Evolutionary conservation across 1,140 invertebrate genomes (phyloP).

Genomic region (Palaemon carinicauda): DNA sequence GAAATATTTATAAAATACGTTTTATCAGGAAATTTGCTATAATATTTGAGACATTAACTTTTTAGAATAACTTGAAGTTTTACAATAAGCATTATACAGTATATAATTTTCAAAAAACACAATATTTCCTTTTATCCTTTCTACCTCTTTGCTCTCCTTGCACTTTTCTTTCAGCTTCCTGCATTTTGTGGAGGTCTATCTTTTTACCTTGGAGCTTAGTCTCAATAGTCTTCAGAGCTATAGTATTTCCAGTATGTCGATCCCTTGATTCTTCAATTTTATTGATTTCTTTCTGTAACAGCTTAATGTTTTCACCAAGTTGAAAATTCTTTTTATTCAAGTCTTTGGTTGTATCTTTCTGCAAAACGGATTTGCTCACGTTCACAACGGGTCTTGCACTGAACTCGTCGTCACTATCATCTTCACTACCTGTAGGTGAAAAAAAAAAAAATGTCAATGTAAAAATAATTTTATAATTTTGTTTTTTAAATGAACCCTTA

Average conservation of each 20-base stretch:
- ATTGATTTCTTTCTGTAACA: constrained; percentile 73
- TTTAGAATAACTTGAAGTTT: background rate
- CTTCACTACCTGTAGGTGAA: background rate
- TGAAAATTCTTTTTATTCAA: constrained; percentile 80
- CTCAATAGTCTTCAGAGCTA: constrained; percentile 69
- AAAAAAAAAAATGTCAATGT: background rate
- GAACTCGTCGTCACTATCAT: constrained; percentile 69
- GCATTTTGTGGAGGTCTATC: constrained; percentile 71
- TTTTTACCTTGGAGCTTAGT: constrained; percentile 72
- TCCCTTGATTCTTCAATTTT: constrained; percentile 73
- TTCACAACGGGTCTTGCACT: constrained; percentile 61
- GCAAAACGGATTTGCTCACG: constrained; percentile 36
- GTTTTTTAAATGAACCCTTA: too few relatives aligned
- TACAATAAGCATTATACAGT: background rate
- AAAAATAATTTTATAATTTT: too few relatives aligned
- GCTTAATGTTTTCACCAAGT: constrained; percentile 76
- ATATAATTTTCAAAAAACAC: constrained; percentile 69
- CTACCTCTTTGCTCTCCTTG: constrained; percentile 74
- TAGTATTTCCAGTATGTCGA: constrained; percentile 69
- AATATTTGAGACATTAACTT: too few relatives aligned
- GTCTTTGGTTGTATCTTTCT: constrained; percentile 62
- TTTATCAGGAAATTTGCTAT: too few relatives aligned
- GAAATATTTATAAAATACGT: too few relatives aligned
- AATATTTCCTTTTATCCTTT: constrained; percentile 75
- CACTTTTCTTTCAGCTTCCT: constrained; percentile 72